These are phyloP conservation scores for Hemicentrotus pulcherrimus DNA, from an alignment of 35 echinoderm and acorn worm species.

Conservation along the genomic window DNA sequence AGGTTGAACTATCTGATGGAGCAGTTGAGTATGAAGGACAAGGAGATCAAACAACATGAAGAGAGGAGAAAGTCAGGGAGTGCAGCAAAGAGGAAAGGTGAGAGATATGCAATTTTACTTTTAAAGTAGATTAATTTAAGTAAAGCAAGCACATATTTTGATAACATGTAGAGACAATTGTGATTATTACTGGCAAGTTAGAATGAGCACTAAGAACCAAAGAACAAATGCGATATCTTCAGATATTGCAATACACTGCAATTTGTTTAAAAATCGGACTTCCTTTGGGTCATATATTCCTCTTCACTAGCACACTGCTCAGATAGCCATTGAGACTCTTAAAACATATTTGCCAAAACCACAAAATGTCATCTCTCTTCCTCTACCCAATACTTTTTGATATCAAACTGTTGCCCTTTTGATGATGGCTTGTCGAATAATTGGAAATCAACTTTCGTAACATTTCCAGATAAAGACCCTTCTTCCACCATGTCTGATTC, in stretches of 20 bases:
- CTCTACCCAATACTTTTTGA: background rate
- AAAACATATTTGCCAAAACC: background rate
- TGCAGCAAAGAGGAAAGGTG: constrained; percentile 21
- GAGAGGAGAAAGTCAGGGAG: constrained; percentile 22
- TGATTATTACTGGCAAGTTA: no score
- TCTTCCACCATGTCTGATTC: background rate
- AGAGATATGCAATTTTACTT: background rate
- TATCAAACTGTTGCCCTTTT: background rate
- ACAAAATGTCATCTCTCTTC: background rate
- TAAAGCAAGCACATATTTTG: no score
- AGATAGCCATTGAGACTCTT: no score
- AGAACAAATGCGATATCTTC: no score
- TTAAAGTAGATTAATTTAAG: no score
- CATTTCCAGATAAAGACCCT: background rate
- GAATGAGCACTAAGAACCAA: no score
- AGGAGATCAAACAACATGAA: constrained; percentile 33
- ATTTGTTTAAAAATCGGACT: no score
- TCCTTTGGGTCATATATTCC: no score
- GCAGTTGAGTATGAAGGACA: constrained; percentile 13
- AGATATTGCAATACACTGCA: no score
- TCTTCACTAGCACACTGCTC: no score
- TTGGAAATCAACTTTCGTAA: background rate
- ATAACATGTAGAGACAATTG: no score
- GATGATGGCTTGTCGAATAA: background rate
- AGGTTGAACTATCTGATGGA: constrained; percentile 31